These are phyloP conservation scores for Scrobipalpa atriplicella DNA, from an alignment of 2,888 invertebrate species.

Conservation along the genomic window DNA sequence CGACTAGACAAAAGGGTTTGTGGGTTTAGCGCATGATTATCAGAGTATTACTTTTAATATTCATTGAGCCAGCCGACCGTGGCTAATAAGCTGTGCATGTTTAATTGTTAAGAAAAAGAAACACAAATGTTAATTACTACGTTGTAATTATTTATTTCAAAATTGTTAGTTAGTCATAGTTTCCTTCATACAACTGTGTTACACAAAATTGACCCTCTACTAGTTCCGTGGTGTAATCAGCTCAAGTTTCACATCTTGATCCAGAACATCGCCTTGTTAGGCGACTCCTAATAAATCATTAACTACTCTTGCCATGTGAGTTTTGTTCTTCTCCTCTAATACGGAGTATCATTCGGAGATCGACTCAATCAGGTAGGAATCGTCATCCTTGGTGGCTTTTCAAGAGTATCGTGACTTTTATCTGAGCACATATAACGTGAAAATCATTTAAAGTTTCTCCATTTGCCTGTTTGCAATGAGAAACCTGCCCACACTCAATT, in stretches of 20 bases:
- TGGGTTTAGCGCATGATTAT: constrained; percentile 5
- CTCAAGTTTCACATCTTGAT: no score
- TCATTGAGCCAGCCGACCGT: constrained; percentile 10
- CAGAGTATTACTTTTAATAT: constrained; percentile 14
- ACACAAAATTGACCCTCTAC: neutral
- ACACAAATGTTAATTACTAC: constrained; percentile 11
- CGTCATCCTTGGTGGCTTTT: no score
- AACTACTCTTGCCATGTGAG: no score
- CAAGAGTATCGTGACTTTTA: no score
- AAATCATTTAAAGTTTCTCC: neutral
- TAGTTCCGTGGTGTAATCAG: no score
- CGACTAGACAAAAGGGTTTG: constrained; percentile 18
- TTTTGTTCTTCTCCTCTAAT: no score
- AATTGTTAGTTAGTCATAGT: neutral
- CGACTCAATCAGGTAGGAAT: no score
- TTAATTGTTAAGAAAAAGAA: constrained; percentile 12
- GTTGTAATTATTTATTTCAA: constrained; percentile 4
- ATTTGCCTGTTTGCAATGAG: neutral
- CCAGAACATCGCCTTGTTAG: no score
- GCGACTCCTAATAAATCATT: no score
- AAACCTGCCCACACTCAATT: constrained; percentile 1
- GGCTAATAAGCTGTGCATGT: constrained; percentile 16
- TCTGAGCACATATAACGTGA: neutral
- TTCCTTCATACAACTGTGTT: neutral
- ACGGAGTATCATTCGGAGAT: no score